Percentiles rank a stretch among this genome's conserved stretches.
Conservation (phyloP, 2,113 vertebrate genomes). For the Pogonocichla stellata region DNA sequence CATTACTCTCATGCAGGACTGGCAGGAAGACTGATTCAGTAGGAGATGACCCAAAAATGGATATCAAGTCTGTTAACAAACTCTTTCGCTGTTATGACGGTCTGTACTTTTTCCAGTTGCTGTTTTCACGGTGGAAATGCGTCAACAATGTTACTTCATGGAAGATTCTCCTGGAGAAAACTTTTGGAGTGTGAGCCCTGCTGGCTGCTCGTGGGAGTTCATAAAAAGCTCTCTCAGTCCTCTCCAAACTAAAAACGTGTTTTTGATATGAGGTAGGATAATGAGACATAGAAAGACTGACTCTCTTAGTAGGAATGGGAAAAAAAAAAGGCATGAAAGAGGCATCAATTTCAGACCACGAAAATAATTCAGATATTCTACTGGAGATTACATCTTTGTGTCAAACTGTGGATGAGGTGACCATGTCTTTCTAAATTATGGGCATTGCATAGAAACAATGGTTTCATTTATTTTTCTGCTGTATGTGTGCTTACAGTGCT, state of each 20-base stretch:
- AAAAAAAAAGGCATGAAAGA: neutral
- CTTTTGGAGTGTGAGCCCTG: neutral
- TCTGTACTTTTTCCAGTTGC: neutral
- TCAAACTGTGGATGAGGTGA: neutral
- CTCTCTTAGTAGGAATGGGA: neutral
- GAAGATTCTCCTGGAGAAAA: neutral
- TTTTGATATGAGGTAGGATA: neutral
- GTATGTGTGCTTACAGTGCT: constrained; percentile 59
- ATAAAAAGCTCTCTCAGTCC: neutral
- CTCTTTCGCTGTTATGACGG: neutral
- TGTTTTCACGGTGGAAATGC: neutral
- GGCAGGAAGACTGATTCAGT: neutral
- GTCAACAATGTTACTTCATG: neutral
- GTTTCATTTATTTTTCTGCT: constrained; percentile 61
- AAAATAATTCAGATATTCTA: constrained; percentile 30
- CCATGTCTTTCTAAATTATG: constrained; percentile 46
- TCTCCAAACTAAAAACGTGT: neutral
- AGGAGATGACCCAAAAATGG: neutral
- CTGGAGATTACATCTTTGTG: neutral
- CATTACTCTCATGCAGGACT: neutral
- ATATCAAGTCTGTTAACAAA: neutral
- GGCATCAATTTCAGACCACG: neutral
- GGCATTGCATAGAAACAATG: constrained; percentile 54
- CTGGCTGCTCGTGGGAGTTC: neutral
- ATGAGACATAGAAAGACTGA: neutral